These are phyloP conservation scores for Coturnix japonica DNA, from an alignment of 2,113 vertebrate species.

Conservation along the genomic window DNA sequence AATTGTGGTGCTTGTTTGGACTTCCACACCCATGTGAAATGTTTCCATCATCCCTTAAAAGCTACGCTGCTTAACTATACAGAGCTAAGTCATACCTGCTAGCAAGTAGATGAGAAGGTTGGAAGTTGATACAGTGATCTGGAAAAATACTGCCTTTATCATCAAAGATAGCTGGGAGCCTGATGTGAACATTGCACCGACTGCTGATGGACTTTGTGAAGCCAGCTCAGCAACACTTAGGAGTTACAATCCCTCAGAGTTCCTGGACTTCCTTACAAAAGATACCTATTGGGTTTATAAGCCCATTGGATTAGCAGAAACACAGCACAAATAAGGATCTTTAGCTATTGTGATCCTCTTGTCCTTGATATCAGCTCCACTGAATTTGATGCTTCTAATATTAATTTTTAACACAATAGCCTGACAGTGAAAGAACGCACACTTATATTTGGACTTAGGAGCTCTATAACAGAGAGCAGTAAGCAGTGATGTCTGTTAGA, in stretches of 20 bases:
- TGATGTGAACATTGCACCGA: background rate
- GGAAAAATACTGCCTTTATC: constrained; percentile 9
- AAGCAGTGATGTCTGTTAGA: background rate
- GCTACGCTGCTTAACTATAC: background rate
- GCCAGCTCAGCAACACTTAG: constrained; percentile 1
- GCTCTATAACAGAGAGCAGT: background rate
- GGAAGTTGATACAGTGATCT: background rate
- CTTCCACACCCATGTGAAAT: background rate
- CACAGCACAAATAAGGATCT: background rate
- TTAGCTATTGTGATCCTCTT: background rate
- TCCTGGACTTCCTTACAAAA: background rate
- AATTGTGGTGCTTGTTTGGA: background rate
- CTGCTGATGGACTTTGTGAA: constrained; percentile 23
- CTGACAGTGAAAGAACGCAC: background rate
- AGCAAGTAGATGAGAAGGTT: background rate
- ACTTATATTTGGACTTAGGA: background rate
- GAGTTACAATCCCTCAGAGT: background rate
- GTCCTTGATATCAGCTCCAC: background rate
- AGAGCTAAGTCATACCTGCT: background rate
- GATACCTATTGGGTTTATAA: background rate
- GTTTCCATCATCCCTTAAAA: background rate
- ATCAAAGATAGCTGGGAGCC: background rate
- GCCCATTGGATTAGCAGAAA: background rate
- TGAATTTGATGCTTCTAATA: background rate
- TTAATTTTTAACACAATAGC: background rate